Evolutionary conservation across 2,888 invertebrate species (phyloP).

Genomic region (Limnephilus rhombicus): DNA sequence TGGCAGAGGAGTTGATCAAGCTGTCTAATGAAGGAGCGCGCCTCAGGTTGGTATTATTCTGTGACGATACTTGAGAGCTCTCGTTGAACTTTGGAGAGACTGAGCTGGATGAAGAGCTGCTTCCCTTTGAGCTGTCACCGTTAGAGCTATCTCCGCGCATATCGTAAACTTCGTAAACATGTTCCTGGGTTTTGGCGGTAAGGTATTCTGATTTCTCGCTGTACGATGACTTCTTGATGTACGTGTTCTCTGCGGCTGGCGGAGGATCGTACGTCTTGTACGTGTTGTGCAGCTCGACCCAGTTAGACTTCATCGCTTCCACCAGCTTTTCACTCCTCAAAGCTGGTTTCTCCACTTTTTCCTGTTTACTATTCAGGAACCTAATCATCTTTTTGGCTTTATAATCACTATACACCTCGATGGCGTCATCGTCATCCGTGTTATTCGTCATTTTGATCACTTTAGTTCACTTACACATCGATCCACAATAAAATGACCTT

Average conservation of each 20-base stretch:
- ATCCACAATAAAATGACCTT: background rate
- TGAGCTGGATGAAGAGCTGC: slow-evolving; percentile 58
- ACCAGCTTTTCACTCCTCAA: slow-evolving; percentile 73
- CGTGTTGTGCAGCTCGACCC: slow-evolving; percentile 76
- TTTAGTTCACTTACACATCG: slow-evolving; percentile 62
- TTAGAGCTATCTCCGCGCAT: slow-evolving; percentile 53
- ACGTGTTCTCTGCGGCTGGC: slow-evolving; percentile 58
- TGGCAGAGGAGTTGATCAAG: slow-evolving; percentile 83
- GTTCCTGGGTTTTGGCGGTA: slow-evolving; percentile 60
- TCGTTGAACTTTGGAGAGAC: slow-evolving; percentile 62
- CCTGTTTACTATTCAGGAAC: slow-evolving; percentile 72
- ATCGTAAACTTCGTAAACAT: slow-evolving; percentile 65
- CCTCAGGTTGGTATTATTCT: slow-evolving; percentile 56
- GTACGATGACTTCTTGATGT: slow-evolving; percentile 46
- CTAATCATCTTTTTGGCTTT: slow-evolving; percentile 71
- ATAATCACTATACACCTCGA: slow-evolving; percentile 69
- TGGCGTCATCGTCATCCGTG: slow-evolving; percentile 69
- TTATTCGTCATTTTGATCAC: slow-evolving; percentile 66
- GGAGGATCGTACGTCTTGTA: slow-evolving; percentile 73
- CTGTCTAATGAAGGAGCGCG: slow-evolving; percentile 82
- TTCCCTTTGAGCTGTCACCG: slow-evolving; percentile 57
- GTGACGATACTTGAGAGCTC: slow-evolving; percentile 63
- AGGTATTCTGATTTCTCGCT: slow-evolving; percentile 54
- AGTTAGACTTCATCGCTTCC: slow-evolving; percentile 78
- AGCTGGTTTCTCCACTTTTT: slow-evolving; percentile 71